These are phyloP conservation scores for Heliopora coerulea DNA, from an alignment of 92 coral and sea anemone genomes.

Conservation along the genomic window DNA sequence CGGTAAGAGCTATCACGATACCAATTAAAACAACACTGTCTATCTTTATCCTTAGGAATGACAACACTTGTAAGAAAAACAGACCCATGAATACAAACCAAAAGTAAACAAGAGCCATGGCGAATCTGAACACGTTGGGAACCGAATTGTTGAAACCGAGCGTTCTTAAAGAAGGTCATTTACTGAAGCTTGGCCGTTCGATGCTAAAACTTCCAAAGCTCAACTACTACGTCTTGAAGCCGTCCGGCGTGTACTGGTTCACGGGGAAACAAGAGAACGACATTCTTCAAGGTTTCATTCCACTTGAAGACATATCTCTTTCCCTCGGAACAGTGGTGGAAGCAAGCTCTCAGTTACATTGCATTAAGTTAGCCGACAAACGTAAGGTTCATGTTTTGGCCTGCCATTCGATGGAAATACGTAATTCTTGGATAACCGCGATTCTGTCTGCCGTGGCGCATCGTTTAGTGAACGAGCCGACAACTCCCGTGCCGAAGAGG, in stretches of 20 bases:
- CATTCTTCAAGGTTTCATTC: not conserved
- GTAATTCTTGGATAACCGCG: slow-evolving; percentile 37
- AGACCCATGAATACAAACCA: not conserved
- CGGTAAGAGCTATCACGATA: not conserved
- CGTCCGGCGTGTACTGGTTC: slow-evolving; percentile 35
- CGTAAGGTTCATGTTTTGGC: slow-evolving; percentile 22
- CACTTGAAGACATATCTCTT: slow-evolving; percentile 26
- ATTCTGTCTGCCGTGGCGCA: slow-evolving; percentile 38
- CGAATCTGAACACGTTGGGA: slow-evolving; percentile 20
- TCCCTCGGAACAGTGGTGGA: slow-evolving; percentile 22
- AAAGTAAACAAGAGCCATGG: not conserved
- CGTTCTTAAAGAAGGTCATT: slow-evolving; percentile 35
- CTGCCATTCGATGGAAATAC: slow-evolving; percentile 28
- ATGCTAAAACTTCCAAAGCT: slow-evolving; percentile 11
- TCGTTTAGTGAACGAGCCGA: slow-evolving; percentile 15
- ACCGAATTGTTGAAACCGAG: slow-evolving; percentile 37
- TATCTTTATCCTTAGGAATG: not conserved
- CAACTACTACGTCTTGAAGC: slow-evolving; percentile 30
- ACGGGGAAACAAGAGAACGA: slow-evolving; percentile 10
- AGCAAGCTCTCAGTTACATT: slow-evolving; percentile 10
- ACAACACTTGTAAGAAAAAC: not conserved
- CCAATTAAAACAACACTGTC: not conserved
- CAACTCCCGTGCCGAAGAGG: not conserved
- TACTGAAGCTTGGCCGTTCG: slow-evolving; percentile 25
- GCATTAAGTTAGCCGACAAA: slow-evolving; percentile 23